Evolutionary conservation across 2,888 invertebrate species (phyloP), one percentile per base, ranked within the genome.

Genomic region (Papilio demoleus): DNA sequence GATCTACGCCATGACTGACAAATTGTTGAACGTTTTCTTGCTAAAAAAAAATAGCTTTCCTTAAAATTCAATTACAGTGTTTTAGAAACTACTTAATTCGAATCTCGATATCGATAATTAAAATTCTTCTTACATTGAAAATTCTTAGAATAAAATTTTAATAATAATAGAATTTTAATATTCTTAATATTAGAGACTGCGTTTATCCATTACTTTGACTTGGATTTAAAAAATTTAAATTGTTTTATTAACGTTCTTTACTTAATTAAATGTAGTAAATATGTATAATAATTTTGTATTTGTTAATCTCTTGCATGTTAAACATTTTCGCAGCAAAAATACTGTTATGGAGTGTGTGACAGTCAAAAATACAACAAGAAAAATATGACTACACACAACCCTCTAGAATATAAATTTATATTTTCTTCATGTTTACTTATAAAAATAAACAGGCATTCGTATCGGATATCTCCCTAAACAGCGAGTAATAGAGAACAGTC

Each of bases 1-100:
- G 80, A 84, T 82, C 85, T 82, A 77, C 81, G 81, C 79, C 84
- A 82, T 81, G 84, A 84, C 87, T 87, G 88, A 89, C 82, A 88
- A 89, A 89, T 88, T 86, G 87, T 84, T 81, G 79, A 85, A 84
- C 86, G 84, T 88, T 88, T 88, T 88, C 88, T 85, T 81, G 80
- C 81, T 83, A 83, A 88, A 27, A 24, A 86, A n/a, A 86, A 88
- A 84, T n/a, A n/a, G n/a, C n/a, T 81, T 82, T 85, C 81, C 76
- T 83, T 81, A 79, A 81, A 88, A 88, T 88, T 86, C 85, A 87
- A 88, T 88, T 87, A 89, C 85, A 82, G 83, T 85, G 82, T 77
- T 82, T 83, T 17, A 58, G 27, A 58, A 63, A 45, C 36, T 58
- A 42, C 22, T 62, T 56, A 45, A 60, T 31, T 40, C 36, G 22